phyloP scores from a whole-genome alignment of 2,888 invertebrate species.

The Cheilosia impressa region DNA sequence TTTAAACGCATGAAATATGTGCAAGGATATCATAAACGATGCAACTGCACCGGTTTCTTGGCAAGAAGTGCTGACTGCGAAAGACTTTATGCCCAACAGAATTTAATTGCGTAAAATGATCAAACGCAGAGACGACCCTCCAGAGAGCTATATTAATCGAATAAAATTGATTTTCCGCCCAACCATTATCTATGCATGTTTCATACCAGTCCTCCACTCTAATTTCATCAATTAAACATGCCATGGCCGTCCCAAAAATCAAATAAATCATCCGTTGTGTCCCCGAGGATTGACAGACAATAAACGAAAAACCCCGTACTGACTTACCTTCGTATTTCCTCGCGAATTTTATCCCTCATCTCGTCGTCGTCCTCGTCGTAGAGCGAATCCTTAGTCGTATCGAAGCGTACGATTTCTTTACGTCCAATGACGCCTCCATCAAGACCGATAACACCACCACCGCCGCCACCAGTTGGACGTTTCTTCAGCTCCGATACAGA shows the following conservation, averaged over 20 bases:
- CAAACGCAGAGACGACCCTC: too few relatives aligned
- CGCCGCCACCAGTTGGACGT: conserved; percentile 26
- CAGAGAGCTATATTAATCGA: too few relatives aligned
- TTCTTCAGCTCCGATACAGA: conserved; percentile 59
- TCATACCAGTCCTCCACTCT: background rate
- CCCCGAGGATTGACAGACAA: conserved; percentile 14
- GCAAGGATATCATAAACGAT: background rate
- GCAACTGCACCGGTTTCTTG: background rate
- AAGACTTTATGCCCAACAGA: too few relatives aligned
- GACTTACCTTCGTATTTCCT: conserved; percentile 73
- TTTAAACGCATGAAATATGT: too few relatives aligned
- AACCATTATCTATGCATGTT: background rate
- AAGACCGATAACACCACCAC: background rate
- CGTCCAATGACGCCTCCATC: conserved; percentile 36
- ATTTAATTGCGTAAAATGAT: too few relatives aligned
- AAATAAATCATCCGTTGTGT: conserved; percentile 31
- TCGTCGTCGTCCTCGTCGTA: conserved; percentile 69
- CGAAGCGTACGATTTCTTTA: conserved; percentile 69
- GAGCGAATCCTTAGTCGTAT: conserved; percentile 65
- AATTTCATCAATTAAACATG: conserved; percentile 1
- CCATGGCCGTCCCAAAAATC: background rate
- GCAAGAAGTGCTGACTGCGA: too few relatives aligned
- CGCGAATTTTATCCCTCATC: conserved; percentile 73
- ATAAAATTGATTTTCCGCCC: too few relatives aligned
- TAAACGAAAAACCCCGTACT: background rate